Percentiles rank a stretch among this genome's conserved stretches.
These are phyloP conservation scores for Salarias fasciatus DNA, from an alignment of 2,797 vertebrate genomes.

Conservation along the genomic window DNA sequence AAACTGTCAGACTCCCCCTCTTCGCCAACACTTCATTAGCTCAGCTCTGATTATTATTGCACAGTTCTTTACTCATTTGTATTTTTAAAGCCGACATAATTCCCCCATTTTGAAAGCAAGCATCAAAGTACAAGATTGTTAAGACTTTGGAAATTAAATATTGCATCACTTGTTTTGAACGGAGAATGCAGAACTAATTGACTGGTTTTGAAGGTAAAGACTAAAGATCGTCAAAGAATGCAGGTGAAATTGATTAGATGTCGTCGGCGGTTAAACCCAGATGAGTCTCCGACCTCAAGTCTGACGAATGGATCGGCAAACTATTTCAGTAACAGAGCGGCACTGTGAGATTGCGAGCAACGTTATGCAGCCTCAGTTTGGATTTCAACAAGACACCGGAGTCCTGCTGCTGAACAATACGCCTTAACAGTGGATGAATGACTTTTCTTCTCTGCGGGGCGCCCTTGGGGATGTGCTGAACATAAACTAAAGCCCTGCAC, in stretches of 20 bases:
- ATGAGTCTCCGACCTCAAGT: background rate
- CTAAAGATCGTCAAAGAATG: too few relatives aligned
- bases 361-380: slow-evolving; percentile 25
- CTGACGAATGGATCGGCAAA: background rate
- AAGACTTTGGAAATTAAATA: background rate
- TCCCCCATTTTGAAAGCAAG: background rate
- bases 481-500: slow-evolving; percentile 58
- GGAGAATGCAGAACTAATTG: slow-evolving; percentile 1
- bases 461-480: slow-evolving; percentile 52
- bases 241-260: background rate
- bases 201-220: background rate
- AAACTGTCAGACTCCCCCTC: slow-evolving; percentile 7
- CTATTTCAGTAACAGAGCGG: background rate
- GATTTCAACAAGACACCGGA: slow-evolving; percentile 50
- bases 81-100: slow-evolving; percentile 5
- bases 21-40: slow-evolving; percentile 8
- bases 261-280: background rate
- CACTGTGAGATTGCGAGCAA: slow-evolving; percentile 3
- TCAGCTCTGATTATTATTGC: background rate
- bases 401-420: slow-evolving; percentile 27
- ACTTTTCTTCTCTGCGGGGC: slow-evolving; percentile 46
- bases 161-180: background rate
- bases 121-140: background rate
- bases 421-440: slow-evolving; percentile 35
- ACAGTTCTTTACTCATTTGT: slow-evolving; percentile 1